These are phyloP conservation scores for Chascanopsetta lugubris DNA, from an alignment of 2,113 vertebrate genomes.

Conservation along the genomic window DNA sequence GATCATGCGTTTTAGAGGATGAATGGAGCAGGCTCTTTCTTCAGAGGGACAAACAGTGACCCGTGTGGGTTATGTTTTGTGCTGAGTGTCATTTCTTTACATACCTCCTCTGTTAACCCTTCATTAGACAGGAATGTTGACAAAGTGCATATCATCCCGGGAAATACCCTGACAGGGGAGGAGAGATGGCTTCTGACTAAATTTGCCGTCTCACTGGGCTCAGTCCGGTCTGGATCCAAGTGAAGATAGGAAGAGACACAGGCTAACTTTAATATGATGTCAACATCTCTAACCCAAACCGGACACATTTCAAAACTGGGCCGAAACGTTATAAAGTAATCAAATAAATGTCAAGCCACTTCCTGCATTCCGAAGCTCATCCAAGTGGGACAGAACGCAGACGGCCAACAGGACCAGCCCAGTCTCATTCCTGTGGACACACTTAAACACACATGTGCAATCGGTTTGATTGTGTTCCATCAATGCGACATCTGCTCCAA, in stretches of 20 bases:
- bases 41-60: no score
- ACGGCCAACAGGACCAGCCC: slow-evolving; percentile 20
- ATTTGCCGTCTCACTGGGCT: no score
- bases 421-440: slow-evolving; percentile 5
- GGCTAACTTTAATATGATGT: no score
- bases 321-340: slow-evolving; percentile 8
- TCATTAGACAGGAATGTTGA: slow-evolving; percentile 51
- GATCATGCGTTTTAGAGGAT: no score
- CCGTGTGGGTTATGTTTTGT: no score
- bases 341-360: neutral
- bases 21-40: no score
- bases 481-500: neutral
- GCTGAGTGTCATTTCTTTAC: slow-evolving; percentile 6
- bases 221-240: no score
- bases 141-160: neutral
- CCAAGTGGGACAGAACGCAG: slow-evolving; percentile 11
- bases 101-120: slow-evolving; percentile 14
- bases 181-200: neutral
- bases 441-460: slow-evolving; percentile 2
- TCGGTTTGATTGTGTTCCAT: slow-evolving; percentile 16
- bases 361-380: slow-evolving; percentile 1
- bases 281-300: slow-evolving; percentile 39
- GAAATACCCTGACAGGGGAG: neutral
- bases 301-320: slow-evolving; percentile 15
- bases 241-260: no score